Evolutionary conservation across 2,888 invertebrate species (phyloP).

Genomic region (Sarcophaga variegata): DNA sequence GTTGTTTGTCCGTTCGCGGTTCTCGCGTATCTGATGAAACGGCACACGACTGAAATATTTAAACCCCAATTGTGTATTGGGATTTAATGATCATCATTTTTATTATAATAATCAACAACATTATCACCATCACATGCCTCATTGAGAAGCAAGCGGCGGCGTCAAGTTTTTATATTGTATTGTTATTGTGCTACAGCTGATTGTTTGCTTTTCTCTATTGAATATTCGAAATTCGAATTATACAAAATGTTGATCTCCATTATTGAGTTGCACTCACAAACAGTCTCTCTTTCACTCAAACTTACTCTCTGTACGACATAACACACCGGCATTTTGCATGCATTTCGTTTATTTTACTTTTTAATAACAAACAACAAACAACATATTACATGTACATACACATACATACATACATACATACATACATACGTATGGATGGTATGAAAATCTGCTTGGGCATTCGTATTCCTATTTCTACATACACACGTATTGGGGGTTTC

Average conservation of each 20-base stretch:
- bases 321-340: slow-evolving; percentile 45
- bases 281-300: slow-evolving; percentile 20
- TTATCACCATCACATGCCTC: slow-evolving; percentile 12
- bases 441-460: neutral
- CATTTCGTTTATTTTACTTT: neutral
- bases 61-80: slow-evolving; percentile 49
- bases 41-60: slow-evolving; percentile 67
- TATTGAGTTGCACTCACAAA: slow-evolving; percentile 51
- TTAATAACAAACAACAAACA: slow-evolving; percentile 17
- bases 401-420: too few relatives aligned
- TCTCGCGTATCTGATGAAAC: slow-evolving; percentile 74
- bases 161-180: slow-evolving; percentile 34
- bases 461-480: neutral
- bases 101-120: slow-evolving; percentile 30
- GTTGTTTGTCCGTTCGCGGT: slow-evolving; percentile 73
- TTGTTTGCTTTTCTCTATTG: slow-evolving; percentile 64
- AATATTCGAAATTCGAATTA: slow-evolving; percentile 36
- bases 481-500: slow-evolving; percentile 11
- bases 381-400: neutral
- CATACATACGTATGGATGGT: neutral
- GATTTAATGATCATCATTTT: slow-evolving; percentile 45
- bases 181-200: slow-evolving; percentile 55
- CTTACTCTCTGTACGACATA: neutral
- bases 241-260: slow-evolving; percentile 44
- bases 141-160: slow-evolving; percentile 40